Base-by-base conservation (phyloP, 2,113 vertebrate species). In the Psophia crepitans region DNA sequence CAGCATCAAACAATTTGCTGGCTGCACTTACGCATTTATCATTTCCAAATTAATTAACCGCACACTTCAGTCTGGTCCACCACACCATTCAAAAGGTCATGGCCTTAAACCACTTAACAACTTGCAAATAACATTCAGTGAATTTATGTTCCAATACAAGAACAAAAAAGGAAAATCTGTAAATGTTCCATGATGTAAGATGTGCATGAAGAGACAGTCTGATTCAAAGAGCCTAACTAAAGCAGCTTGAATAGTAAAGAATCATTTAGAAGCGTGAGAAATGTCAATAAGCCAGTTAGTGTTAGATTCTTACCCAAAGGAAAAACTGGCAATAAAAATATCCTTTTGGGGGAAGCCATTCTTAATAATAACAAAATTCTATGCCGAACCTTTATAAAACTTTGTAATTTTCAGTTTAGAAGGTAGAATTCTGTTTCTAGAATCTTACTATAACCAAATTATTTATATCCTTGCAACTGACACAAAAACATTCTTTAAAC, bases 1-100 rank as follows among this genome's bases (percentile, higher is more conserved):
- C 16, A 83, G 51, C 65, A 75, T 53, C 43, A 75, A 63, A 53
- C 44, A 43, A 85, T 80, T 96, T 5, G 1, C 35, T 64, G 35
- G 32, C 39, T 87, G 32, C 48, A 86, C 19, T 88, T 76, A 54
- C 0, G 8, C 60, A 51, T 89, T 94, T 80, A 33, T 63, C 32
- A 44, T 92, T 92, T 76, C 68, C 60, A 83, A 61, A 69, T 87
- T 95, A 91, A 89, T 97, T 93, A 92, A 83, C 32, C 51, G 58
- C 89, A 84, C 19, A 11, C 30, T 80, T 89, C 41, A 78, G 0
- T 69, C 37, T 69, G 51, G 63, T 76, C 54, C 37, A 61, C 66
- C 78, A 61, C 70, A 70, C 43, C 37, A 87, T 65, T 43, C 56
- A 46, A 86, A 91, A 91, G 39, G 33, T 71, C 66, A 46, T 39